Base-by-base conservation (phyloP, 92 coral and sea anemone genomes). In the Bergia sp. region DNA sequence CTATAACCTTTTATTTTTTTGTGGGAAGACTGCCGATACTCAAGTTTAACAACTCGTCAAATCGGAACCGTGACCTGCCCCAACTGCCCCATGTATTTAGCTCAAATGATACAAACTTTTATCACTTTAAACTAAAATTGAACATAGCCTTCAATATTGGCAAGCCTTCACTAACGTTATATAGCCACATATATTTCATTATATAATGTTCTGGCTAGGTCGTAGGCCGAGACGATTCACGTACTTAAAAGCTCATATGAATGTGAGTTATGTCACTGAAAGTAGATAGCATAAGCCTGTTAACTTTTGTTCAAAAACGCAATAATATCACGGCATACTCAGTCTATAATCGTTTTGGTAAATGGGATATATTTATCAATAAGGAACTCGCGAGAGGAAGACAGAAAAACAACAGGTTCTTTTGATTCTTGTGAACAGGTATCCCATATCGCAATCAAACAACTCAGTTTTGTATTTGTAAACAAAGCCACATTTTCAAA, bases 401-500 rank as follows among this genome's bases (percentile, higher is more conserved):
- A 82, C 64, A n/a, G 47, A 16, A 23, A 80, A 82, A 61, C 50
- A 37, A 82, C 86, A 82, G 86, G 86, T 82, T 65, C 13, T 82
- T 65, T 37, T 64, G 61, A 76, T 82, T 50, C 37, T 82, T 65
- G 50, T 21, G 55, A 82, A 82, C 86, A 82, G 86, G 86, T 82
- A 82, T 66, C 11, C 65, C 61, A 82, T 12, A 4, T 49, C 85
- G 4, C 41, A 65, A 65, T 44, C 38, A 65, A 64, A 82, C 57
- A 79, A 23, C 1, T 20, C 69, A 3, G 41, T 3, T 73, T 73
- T 73, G 42, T 73, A 2, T 72, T 73, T 73, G 77, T 73, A 73
- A 78, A 78, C 29, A 78, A 39, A 11, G 53, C 5, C 40, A 78
- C 23, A 47, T 1, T 47, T 78, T 77, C 38, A 44, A 16, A 44